phyloP scores from a whole-genome alignment of 2,888 invertebrate species.

The Cataglyphis albicans region DNA sequence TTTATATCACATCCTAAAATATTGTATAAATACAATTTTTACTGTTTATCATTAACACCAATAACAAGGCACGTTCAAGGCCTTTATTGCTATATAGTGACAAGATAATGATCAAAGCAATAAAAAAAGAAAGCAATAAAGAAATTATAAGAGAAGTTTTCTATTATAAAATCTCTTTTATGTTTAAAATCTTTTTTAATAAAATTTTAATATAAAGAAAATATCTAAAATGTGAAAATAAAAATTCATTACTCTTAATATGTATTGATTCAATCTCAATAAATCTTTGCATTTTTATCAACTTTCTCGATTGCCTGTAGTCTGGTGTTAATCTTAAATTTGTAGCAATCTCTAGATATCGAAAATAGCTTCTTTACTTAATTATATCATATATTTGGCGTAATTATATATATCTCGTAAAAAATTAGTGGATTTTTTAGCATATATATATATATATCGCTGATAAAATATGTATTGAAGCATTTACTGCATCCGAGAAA shows the following conservation, averaged over 20 bases:
- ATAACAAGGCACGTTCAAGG: slow-evolving; percentile 73
- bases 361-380: slow-evolving; percentile 29
- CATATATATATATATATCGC: not conserved
- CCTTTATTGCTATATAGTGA: slow-evolving; percentile 65
- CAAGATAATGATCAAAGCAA: slow-evolving; percentile 49
- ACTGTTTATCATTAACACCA: slow-evolving; percentile 52
- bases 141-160: slow-evolving; percentile 59
- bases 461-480: slow-evolving; percentile 31
- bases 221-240: slow-evolving; percentile 1
- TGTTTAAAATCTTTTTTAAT: not conserved
- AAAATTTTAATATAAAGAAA: not conserved
- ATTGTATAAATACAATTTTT: slow-evolving; percentile 61
- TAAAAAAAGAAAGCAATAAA: slow-evolving; percentile 41
- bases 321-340: slow-evolving; percentile 6
- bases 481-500: slow-evolving; percentile 15
- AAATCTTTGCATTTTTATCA: slow-evolving; percentile 1
- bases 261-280: not conserved
- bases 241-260: slow-evolving; percentile 19
- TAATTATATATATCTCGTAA: slow-evolving; percentile 18
- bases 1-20: slow-evolving; percentile 67
- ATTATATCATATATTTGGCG: slow-evolving; percentile 21
- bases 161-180: not conserved
- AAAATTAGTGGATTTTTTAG: slow-evolving; percentile 27
- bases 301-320: slow-evolving; percentile 5
- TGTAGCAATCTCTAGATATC: slow-evolving; percentile 3